Base-by-base conservation (phyloP, 2,797 vertebrate species). In the Amniataba percoides region DNA sequence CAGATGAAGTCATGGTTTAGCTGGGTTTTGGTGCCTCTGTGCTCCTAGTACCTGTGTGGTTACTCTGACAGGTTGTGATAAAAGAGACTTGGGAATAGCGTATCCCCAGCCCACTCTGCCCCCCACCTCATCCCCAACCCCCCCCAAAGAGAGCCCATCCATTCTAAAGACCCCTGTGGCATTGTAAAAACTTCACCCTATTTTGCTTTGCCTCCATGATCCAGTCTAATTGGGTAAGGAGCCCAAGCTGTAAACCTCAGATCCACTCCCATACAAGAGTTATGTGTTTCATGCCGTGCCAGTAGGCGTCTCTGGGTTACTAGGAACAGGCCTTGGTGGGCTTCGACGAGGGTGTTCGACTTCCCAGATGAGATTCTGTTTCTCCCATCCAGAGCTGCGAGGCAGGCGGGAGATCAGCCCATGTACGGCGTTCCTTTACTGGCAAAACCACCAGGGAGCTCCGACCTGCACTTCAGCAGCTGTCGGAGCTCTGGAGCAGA, bases 201-300 rank as follows among this genome's bases (percentile, higher is more conserved):
- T 69, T 91, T 89, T 89, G 85, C 86, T 89, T 88, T 84, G 88
- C 86, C 82, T 90, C 86, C 88, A 51, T 86, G 83, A 84, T 88
- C 89, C 87, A 78, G 87, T 87, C 88, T 95, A 92, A 92, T 89
- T 91, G 89, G 86, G 74, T 82, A 87, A 87, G 77, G 64, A 91
- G 87, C 88, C 77, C 82, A 78, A 82, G 88, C 75, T 39, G 82
- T 91, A 93, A 93, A 93, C 83, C 86, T 86, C 84, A 84, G 82
- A 86, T 92, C 83, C 88, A 88, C 85, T 89, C 82, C 81, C 74
- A 74, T 84, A 46, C 65, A 40, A 83, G 86, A 93, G 93, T 87
- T 93, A 92, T 90, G 90, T 71, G 90, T 94, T 95, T 95, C 89
- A 95, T 93, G 89, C 75, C 76, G 81, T 95, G 95, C 95, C 94